Evolutionary conservation across 1,140 invertebrate genomes (phyloP).

Genomic region (Drosophila erecta): DNA sequence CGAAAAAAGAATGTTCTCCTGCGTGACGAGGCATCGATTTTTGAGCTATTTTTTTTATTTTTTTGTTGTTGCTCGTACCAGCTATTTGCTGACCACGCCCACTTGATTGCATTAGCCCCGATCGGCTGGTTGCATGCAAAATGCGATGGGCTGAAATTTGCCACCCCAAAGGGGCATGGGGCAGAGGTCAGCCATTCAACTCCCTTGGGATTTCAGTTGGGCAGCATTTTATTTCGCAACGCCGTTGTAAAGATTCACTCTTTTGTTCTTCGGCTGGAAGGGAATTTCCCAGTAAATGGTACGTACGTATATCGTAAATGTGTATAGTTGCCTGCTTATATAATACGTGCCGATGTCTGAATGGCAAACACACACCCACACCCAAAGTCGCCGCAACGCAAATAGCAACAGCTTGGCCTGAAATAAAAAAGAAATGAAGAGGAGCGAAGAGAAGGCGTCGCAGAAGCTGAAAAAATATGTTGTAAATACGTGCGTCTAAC

Average conservation of each 20-base stretch:
- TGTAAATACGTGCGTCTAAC: conserved; percentile 57
- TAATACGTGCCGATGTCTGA: conserved; percentile 66
- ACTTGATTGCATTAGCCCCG: conserved; percentile 60
- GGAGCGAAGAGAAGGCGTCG: conserved; percentile 7
- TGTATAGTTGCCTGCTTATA: conserved; percentile 36
- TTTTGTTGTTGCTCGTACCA: conserved; percentile 7
- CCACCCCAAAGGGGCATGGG: not conserved
- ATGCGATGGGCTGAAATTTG: conserved; percentile 1
- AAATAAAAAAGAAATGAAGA: conserved; percentile 25
- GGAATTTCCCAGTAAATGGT: conserved; percentile 8
- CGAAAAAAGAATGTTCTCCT: conserved; percentile 5
- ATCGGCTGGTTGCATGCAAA: conserved; percentile 45
- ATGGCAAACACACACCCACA: conserved; percentile 27
- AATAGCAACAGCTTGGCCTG: conserved; percentile 66
- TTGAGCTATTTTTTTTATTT: not conserved
- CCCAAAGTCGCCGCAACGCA: conserved; percentile 31
- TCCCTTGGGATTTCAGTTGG: conserved; percentile 34
- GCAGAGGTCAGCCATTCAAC: conserved; percentile 6
- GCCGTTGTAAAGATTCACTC: conserved; percentile 43
- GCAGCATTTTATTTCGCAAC: conserved; percentile 35
- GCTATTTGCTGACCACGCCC: conserved; percentile 56
- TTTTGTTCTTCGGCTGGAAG: conserved; percentile 22
- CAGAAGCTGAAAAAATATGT: conserved; percentile 34
- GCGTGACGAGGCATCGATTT: conserved; percentile 49
- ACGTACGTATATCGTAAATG: conserved; percentile 3